Base-by-base conservation (phyloP, 2,888 invertebrate species). In the Lacanobia oleracea region DNA sequence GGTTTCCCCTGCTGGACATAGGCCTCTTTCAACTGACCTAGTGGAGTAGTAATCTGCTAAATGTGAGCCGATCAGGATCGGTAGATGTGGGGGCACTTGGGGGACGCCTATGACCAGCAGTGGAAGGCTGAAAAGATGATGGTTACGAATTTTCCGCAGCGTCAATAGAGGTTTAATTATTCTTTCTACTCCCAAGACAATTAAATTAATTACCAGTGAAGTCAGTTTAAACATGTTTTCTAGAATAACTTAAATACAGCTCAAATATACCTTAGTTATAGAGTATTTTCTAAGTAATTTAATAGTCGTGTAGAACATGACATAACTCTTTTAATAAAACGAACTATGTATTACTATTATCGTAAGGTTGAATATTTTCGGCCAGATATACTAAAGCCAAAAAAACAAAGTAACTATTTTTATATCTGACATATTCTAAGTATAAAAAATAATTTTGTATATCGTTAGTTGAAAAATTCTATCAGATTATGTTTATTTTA, bases 301-400 rank as follows among this genome's bases (percentile, higher is more conserved):
- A 77, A 78, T 72, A 81, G 86, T 89, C 83, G 68, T 91, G 90
- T 92, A 62, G 68, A 83, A 91, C 91, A 91, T 90, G 91, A 90
- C 88, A 86, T 40, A 70, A 77, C 45, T 66, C 14, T 69, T 62
- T 67, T 60, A 51, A 61, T 62, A 54, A 68, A 72, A 67, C 54
- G 65, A 68, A 48, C 23, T 53, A 33, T 75, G 23, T 53, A 37
- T 75, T 72, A 27, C 27, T 27, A 54, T 64, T 59, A 54, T 62
- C 0, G n/a, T 63, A 64, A 60, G 76, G 81, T 77, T 81, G 66
- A 64, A 75, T 54, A 74, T 74, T 61, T 74, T 72, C 77, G 74
- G 79, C 76, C 84, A 88, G 74, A 87, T 84, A 66, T 83, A 83
- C 45, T 77, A 82, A 80, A 77, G 53, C 85, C 72, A 79, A 83